Conservation (phyloP, 1,140 invertebrate genomes). For the Listronotus bonariensis region DNA sequence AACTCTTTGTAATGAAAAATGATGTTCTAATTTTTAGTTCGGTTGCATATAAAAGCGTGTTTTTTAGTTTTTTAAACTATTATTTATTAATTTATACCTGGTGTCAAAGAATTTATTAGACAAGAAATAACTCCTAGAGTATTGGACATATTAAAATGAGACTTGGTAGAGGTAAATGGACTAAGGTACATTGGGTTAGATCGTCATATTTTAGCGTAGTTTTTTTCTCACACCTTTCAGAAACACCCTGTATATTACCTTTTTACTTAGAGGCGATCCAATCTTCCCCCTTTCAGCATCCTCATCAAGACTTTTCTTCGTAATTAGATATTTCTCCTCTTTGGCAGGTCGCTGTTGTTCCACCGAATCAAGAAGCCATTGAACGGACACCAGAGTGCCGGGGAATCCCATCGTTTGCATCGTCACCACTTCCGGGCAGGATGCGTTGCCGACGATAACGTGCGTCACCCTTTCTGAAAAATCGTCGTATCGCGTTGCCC, state of each 20-base stretch:
- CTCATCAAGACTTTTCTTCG: slow-evolving; percentile 41
- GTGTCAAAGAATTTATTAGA: too few relatives aligned
- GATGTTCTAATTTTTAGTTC: too few relatives aligned
- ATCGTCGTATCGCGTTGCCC: slow-evolving; percentile 78
- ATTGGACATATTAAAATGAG: too few relatives aligned
- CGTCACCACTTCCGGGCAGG: slow-evolving; percentile 57
- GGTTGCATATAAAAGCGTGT: too few relatives aligned
- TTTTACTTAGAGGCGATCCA: slow-evolving; percentile 69
- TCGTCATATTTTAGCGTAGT: too few relatives aligned
- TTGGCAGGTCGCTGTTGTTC: slow-evolving; percentile 62
- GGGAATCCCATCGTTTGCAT: slow-evolving; percentile 54
- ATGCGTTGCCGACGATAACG: slow-evolving; percentile 71
- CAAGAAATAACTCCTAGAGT: too few relatives aligned
- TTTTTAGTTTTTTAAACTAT: too few relatives aligned
- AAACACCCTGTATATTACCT: slow-evolving; percentile 51
- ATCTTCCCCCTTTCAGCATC: slow-evolving; percentile 44
- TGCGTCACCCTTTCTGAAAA: slow-evolving; percentile 79
- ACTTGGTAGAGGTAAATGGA: too few relatives aligned
- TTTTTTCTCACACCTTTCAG: too few relatives aligned
- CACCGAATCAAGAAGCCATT: slow-evolving; percentile 79
- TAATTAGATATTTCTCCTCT: slow-evolving; percentile 62
- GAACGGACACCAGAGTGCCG: slow-evolving; percentile 65
- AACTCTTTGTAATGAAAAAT: too few relatives aligned
- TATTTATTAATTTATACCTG: too few relatives aligned
- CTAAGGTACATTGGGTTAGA: too few relatives aligned